Conservation (phyloP, 2,113 vertebrate species). For the Hystrix brachyura region DNA sequence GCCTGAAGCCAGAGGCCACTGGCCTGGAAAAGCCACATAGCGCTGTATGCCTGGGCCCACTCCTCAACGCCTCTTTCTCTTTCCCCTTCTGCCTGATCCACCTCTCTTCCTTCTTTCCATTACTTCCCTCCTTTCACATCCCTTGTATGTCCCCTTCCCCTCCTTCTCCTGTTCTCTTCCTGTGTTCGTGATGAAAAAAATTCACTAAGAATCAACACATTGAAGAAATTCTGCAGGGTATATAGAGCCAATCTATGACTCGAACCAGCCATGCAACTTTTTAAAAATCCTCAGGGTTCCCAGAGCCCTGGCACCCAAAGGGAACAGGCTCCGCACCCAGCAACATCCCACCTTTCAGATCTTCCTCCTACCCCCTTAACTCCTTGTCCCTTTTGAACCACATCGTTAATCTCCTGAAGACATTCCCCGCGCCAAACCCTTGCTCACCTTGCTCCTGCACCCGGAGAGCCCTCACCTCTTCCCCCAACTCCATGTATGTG, state of each 20-base stretch:
- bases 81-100: background rate
- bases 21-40: conserved; percentile 60
- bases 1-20: conserved; percentile 59
- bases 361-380: background rate
- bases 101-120: background rate
- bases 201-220: background rate
- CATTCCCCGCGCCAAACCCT: background rate
- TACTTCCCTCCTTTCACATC: background rate
- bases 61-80: background rate
- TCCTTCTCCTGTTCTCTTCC: background rate
- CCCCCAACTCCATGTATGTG: background rate
- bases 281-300: background rate
- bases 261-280: background rate
- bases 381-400: background rate
- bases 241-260: background rate
- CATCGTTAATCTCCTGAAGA: background rate
- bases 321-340: background rate
- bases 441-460: background rate
- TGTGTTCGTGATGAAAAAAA: background rate
- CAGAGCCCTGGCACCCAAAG: background rate
- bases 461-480: background rate
- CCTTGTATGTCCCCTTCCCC: background rate
- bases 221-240: background rate
- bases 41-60: background rate
- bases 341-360: background rate